phyloP scores from a whole-genome alignment of 2,113 vertebrate genomes.

The Fregata magnificens region DNA sequence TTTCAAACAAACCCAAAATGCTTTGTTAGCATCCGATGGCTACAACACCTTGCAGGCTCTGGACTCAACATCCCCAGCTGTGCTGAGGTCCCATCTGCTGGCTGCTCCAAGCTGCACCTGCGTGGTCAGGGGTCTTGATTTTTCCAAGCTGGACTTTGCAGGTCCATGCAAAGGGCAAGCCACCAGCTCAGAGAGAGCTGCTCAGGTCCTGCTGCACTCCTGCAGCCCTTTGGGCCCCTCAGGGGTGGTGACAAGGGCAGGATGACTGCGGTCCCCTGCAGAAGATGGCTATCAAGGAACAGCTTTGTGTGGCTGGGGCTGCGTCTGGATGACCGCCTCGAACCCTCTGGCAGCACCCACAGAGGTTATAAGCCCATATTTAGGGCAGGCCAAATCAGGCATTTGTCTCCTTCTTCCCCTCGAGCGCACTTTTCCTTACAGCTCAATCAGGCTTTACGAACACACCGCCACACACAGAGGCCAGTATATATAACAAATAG shows the following conservation, averaged over 20 bases:
- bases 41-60: background rate
- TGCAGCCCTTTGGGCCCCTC: background rate
- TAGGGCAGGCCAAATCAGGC: constrained; percentile 14
- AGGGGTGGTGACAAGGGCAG: background rate
- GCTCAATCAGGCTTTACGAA: constrained; percentile 62
- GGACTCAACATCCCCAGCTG: background rate
- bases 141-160: background rate
- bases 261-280: background rate
- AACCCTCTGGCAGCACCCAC: constrained; percentile 13
- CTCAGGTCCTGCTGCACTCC: background rate
- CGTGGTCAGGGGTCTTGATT: background rate
- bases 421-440: constrained; percentile 55
- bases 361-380: background rate
- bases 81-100: background rate
- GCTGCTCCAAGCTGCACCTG: background rate
- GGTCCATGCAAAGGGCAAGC: background rate
- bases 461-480: background rate
- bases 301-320: background rate
- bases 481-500: constrained; percentile 64
- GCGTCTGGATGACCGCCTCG: background rate
- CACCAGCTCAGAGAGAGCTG: background rate
- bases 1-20: background rate
- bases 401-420: constrained; percentile 52
- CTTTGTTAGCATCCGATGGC: background rate
- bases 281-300: background rate